Evolutionary conservation across 1,140 invertebrate genomes (phyloP).

Genomic region (Zaprionus taronus): DNA sequence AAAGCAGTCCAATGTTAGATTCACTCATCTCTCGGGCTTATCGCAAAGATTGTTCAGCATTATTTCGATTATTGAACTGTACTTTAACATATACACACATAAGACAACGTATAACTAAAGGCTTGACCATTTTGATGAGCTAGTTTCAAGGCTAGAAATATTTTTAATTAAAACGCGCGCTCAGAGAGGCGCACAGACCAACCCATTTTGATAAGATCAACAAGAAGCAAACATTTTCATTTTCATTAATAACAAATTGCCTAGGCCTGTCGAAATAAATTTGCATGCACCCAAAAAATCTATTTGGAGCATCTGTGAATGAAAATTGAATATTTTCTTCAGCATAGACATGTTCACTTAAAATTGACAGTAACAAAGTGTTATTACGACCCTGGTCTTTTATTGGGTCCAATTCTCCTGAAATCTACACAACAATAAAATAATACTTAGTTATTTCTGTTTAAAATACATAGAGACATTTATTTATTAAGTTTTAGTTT

Average conservation of each 20-base stretch:
- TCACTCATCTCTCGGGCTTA: neutral
- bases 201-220: constrained; percentile 74
- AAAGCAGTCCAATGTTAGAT: constrained; percentile 41
- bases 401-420: constrained; percentile 10
- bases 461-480: no score
- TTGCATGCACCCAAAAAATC: constrained; percentile 70
- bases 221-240: constrained; percentile 34
- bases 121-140: constrained; percentile 38
- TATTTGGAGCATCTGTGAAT: constrained; percentile 66
- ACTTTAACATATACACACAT: neutral
- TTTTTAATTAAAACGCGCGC: constrained; percentile 68
- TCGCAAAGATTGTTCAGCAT: neutral
- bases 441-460: neutral
- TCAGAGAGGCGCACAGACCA: constrained; percentile 24
- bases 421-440: neutral
- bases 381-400: constrained; percentile 13
- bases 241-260: constrained; percentile 49
- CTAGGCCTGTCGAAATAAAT: constrained; percentile 64
- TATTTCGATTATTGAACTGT: constrained; percentile 52
- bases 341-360: neutral
- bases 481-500: no score
- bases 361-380: constrained; percentile 14
- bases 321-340: constrained; percentile 23
- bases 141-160: constrained; percentile 73
- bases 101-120: constrained; percentile 18